A percentile compares a stretch with the other conserved stretches of the same genome.
Conservation (phyloP, 2,888 invertebrate genomes). For the Drosophila picticornis region DNA sequence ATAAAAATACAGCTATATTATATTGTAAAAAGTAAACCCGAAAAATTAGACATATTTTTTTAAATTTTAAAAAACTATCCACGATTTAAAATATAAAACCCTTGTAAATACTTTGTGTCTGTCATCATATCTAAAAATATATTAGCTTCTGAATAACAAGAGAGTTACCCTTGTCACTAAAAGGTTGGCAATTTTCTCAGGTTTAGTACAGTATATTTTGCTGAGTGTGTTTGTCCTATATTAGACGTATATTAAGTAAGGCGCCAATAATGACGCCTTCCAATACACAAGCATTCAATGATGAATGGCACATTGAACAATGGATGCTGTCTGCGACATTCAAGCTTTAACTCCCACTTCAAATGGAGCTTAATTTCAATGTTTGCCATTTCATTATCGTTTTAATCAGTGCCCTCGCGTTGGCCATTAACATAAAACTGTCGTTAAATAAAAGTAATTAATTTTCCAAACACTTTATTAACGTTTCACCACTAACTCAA, state of each 20-base stretch:
- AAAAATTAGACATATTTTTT: not conserved
- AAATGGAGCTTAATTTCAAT: slow-evolving; percentile 40
- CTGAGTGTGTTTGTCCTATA: slow-evolving; percentile 15
- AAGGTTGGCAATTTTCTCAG: not conserved
- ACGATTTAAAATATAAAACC: not conserved
- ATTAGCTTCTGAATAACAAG: not conserved
- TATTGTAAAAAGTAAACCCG: not conserved
- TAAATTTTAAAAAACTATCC: not conserved
- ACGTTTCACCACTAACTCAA: slow-evolving; percentile 11
- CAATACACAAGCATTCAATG: slow-evolving; percentile 14
- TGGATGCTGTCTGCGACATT: slow-evolving; percentile 9
- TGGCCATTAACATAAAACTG: slow-evolving; percentile 49
- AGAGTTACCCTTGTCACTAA: not conserved
- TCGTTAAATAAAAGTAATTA: slow-evolving; percentile 63
- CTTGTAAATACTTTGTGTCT: not conserved
- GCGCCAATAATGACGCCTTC: slow-evolving; percentile 57
- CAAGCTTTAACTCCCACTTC: not conserved
- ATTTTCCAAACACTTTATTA: slow-evolving; percentile 41
- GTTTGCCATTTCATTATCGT: slow-evolving; percentile 51
- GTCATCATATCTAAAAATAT: not conserved
- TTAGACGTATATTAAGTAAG: slow-evolving; percentile 43
- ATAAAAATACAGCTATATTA: not conserved
- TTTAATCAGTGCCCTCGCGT: slow-evolving; percentile 40
- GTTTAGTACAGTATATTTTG: not conserved
- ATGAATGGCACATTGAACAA: slow-evolving; percentile 36